Evolutionary conservation across 2,113 vertebrate genomes (phyloP).

Genomic region (Monarcha castaneiventris): DNA sequence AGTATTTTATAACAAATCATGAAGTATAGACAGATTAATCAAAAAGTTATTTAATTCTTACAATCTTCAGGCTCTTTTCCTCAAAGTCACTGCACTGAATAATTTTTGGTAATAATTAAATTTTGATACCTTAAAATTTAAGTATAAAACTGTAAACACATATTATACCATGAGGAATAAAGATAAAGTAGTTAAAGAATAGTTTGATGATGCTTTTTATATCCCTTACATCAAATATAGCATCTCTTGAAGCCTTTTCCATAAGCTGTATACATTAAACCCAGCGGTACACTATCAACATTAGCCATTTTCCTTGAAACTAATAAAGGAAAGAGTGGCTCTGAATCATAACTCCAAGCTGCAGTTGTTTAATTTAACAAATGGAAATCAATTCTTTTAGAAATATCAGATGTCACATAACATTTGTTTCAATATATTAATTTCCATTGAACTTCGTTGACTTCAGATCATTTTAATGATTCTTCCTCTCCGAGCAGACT

Average conservation of each 20-base stretch:
- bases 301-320: neutral
- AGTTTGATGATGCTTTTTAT: neutral
- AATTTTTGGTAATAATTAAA: neutral
- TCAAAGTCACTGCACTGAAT: neutral
- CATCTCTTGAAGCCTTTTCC: neutral
- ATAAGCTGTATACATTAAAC: neutral
- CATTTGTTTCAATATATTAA: conserved; percentile 27
- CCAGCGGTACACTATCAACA: neutral
- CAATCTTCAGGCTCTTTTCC: neutral
- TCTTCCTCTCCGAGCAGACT: neutral
- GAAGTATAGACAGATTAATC: neutral
- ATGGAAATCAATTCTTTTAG: conserved; percentile 36
- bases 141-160: neutral
- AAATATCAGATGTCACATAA: conserved; percentile 22
- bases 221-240: neutral
- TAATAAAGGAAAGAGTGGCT: neutral
- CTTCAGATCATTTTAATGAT: conserved; percentile 5
- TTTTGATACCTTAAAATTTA: neutral
- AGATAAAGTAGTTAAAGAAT: neutral
- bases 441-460: neutral
- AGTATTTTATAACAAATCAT: neutral
- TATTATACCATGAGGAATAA: neutral
- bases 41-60: neutral
- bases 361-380: conserved; percentile 41
- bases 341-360: neutral